Base-by-base conservation (phyloP, 2,888 invertebrate genomes). In the Cyrtodaria siliqua region DNA sequence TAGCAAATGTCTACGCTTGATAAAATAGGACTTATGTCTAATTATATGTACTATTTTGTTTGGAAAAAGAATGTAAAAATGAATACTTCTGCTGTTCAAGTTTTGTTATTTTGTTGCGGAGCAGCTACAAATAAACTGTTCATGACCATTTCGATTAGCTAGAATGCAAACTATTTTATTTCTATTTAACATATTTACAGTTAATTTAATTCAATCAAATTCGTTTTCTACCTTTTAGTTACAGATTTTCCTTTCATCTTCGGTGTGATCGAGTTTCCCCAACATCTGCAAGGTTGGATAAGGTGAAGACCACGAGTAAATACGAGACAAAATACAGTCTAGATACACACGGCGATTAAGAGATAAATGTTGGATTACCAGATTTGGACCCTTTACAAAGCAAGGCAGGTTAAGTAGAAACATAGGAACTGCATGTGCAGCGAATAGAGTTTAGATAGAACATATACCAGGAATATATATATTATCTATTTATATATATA, bases 121-220 rank as follows among this genome's bases (percentile, higher is more conserved):
- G 16, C 16, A 44, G 44, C 4, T 44, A 20, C 44, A 44, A 6
- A 6, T 44, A 44, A 9, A 16, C 44, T 44, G 6, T 33, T 33
- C 33, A 44, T 18, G 44, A 18, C 44, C 16, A 44, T 4, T 44
- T 44, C 20, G 16, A 3, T 44, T 20, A 44, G n/a, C 33, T 33
- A 18, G 50, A 24, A 62, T 38, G 50, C 62, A 64, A 64, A 27
- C 14, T 27, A 55, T 62, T 66, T 61, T 70, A 70, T 66, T 66
- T 66, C 52, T 57, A 56, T 62, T 70, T 62, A 60, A 70, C 66
- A 66, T 69, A 70, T 77, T 77, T 68, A 71, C 77, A 77, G 77
- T 77, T 72, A 71, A 77, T 77, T 77, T 68, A 72, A 77, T 77
- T 77, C 67, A 71, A 72, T 77, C 72, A 72, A 77, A 77, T 70